These are phyloP conservation scores for Halcyon leucocephala DNA, from an alignment of 2,797 vertebrate genomes.

Conservation along the genomic window DNA sequence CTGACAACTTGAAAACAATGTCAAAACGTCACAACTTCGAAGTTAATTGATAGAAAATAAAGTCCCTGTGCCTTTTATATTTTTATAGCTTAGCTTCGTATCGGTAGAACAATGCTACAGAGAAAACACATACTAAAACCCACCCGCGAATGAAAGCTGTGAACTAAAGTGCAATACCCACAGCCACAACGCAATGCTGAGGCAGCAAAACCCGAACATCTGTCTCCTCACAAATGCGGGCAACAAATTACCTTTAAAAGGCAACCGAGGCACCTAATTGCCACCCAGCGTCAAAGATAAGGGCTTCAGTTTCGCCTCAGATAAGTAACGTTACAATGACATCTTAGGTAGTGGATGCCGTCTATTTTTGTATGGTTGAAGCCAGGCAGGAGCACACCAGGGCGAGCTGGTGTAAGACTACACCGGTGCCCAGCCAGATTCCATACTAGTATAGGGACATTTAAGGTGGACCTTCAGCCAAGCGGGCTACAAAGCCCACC, in stretches of 20 bases:
- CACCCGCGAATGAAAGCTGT: background rate
- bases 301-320: conserved; percentile 52
- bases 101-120: background rate
- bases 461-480: conserved; percentile 52
- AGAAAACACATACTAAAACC: background rate
- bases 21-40: background rate
- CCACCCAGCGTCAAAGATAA: background rate
- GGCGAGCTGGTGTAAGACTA: conserved; percentile 56
- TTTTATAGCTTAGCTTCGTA: background rate
- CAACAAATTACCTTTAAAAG: conserved; percentile 55
- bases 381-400: conserved; percentile 41
- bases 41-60: conserved; percentile 8
- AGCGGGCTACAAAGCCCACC: background rate
- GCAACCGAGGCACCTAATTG: background rate
- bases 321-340: conserved; percentile 30
- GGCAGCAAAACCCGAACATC: background rate
- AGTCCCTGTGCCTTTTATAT: background rate
- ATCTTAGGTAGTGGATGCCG: conserved; percentile 42
- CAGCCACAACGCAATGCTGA: background rate
- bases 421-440: conserved; percentile 43
- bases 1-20: background rate
- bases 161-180: background rate
- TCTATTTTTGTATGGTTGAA: conserved; percentile 59
- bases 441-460: conserved; percentile 11
- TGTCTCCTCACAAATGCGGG: background rate